These are phyloP conservation scores for Patagioenas fasciata DNA, from an alignment of 2,113 vertebrate genomes.

Conservation along the genomic window DNA sequence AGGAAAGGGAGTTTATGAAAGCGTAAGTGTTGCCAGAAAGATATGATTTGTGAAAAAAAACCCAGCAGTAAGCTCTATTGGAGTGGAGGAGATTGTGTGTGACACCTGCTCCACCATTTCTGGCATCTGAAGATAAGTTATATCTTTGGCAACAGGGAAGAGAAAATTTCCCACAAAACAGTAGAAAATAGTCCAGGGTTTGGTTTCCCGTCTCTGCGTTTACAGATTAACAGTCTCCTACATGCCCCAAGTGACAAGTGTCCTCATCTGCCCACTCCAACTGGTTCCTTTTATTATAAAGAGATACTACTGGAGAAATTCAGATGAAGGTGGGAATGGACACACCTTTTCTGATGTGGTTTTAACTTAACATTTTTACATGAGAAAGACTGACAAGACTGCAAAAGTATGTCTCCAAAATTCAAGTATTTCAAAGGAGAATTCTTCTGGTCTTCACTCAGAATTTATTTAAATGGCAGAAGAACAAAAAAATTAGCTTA, in stretches of 20 bases:
- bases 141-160: background rate
- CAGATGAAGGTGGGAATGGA: background rate
- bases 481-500: background rate
- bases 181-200: background rate
- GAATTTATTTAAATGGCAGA: background rate
- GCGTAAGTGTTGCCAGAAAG: background rate
- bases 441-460: background rate
- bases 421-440: background rate
- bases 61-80: background rate
- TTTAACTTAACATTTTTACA: background rate
- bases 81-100: background rate
- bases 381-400: background rate
- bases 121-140: background rate
- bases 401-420: background rate
- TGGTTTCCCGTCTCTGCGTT: background rate
- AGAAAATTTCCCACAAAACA: background rate
- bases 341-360: background rate
- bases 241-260: rapidly evolving
- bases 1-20: background rate
- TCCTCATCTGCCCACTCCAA: background rate
- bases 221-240: background rate
- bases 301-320: background rate
- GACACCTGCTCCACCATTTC: background rate
- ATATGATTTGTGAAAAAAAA: background rate
- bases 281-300: background rate